Evolutionary conservation across 2,888 invertebrate genomes (phyloP).

Genomic region (Sinelater perroti): DNA sequence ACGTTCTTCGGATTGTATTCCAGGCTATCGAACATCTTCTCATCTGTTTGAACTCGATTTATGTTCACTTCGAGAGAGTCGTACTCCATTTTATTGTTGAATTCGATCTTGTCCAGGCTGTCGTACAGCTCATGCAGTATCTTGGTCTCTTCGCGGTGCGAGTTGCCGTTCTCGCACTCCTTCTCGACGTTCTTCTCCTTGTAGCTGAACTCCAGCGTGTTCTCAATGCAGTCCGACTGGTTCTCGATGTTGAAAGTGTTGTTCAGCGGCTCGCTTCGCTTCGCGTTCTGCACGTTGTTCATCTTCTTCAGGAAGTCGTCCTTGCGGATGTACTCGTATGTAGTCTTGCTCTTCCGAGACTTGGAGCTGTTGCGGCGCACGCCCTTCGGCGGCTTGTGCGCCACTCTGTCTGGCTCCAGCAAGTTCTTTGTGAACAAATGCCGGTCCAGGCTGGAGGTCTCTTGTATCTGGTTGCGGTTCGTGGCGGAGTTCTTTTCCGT

Average conservation of each 20-base stretch:
- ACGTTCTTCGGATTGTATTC: constrained; percentile 49
- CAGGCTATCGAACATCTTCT: constrained; percentile 52
- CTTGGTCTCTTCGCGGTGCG: constrained; percentile 24
- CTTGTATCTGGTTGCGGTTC: constrained; percentile 51
- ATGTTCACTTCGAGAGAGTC: constrained; percentile 56
- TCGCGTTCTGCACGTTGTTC: constrained; percentile 45
- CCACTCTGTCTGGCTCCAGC: constrained; percentile 61
- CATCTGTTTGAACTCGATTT: constrained; percentile 47
- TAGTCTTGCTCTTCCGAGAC: constrained; percentile 53
- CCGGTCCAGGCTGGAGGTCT: constrained; percentile 60
- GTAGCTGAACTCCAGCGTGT: constrained; percentile 57
- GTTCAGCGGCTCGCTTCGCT: constrained; percentile 45
- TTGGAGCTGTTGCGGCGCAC: constrained; percentile 72
- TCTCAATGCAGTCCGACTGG: constrained; percentile 48
- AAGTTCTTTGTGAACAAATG: constrained; percentile 60
- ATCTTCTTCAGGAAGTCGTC: constrained; percentile 54
- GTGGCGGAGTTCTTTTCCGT: constrained; percentile 35
- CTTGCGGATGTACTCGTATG: constrained; percentile 59
- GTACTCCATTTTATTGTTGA: constrained; percentile 52
- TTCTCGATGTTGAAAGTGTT: constrained; percentile 40
- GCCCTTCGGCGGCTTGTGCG: constrained; percentile 79
- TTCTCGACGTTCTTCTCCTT: constrained; percentile 58
- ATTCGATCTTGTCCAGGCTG: constrained; percentile 55
- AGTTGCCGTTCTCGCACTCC: constrained; percentile 53
- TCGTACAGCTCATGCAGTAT: constrained; percentile 53